Percentiles rank a stretch among this genome's conserved stretches.
phyloP scores from a whole-genome alignment of 2,113 vertebrate species.

The Zosterops borbonicus region DNA sequence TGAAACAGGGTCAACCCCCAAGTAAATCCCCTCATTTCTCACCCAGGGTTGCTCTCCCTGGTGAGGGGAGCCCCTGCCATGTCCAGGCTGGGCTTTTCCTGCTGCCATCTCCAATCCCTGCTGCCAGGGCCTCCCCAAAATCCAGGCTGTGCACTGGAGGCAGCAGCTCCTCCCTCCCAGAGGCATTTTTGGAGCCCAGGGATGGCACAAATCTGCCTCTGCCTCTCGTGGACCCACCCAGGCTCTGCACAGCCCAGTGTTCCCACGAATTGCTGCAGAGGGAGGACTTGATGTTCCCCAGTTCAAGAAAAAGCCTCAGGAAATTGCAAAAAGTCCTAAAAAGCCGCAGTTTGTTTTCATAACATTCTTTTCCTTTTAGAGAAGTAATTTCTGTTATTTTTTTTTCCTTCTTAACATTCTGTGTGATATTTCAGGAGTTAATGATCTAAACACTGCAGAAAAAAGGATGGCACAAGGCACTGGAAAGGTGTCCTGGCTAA shows the following conservation, averaged over 20 bases:
- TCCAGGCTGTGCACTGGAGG: neutral
- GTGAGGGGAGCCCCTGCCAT: neutral
- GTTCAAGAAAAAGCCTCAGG: slow-evolving; percentile 60
- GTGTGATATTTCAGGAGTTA: slow-evolving; percentile 44
- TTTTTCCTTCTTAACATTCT: neutral
- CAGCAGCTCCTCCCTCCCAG: slow-evolving; percentile 16
- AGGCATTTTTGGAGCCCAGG: neutral
- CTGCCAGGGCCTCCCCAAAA: neutral
- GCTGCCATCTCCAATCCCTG: neutral
- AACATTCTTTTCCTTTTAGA: slow-evolving; percentile 65
- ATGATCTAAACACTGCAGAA: neutral
- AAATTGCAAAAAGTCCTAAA: slow-evolving; percentile 70
- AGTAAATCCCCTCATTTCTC: neutral
- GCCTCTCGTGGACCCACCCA: neutral
- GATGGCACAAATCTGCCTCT: neutral
- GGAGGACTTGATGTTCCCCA: slow-evolving; percentile 57
- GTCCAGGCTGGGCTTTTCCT: neutral
- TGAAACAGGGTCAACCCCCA: neutral
- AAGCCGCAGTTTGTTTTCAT: slow-evolving; percentile 63
- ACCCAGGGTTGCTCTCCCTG: neutral
- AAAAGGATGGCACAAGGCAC: neutral
- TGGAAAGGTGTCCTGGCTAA: neutral
- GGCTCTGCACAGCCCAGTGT: neutral
- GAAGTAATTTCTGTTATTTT: neutral
- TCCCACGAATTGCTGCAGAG: slow-evolving; percentile 50